Evolutionary conservation across 1,140 invertebrate species (phyloP), one percentile per base, ranked within the genome.

Genomic region (Harlomillsia oculata): DNA sequence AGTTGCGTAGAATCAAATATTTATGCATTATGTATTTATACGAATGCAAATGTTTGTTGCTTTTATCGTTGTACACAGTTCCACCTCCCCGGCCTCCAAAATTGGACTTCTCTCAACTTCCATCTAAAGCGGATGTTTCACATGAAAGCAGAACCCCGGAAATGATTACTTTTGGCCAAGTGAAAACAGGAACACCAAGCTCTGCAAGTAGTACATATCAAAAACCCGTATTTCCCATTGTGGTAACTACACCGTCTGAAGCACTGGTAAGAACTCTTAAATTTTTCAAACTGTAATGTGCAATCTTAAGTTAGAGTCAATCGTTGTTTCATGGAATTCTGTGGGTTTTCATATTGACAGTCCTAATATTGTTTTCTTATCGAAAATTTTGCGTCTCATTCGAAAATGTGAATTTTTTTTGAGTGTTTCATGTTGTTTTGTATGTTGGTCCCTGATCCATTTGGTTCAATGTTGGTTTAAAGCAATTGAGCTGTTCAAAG

Each of bases 211-310:
- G 23, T n/a, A 28, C 21, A 34, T n/a, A 21, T 37, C 32, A 55
- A 30, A 41, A 57, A 28, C 49, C 51, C 26, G 41, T 36, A 43
- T 60, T 57, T 32, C 53, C 56, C 5, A 51, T 52, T 8, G 26
- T 59, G 37, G 62, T 63, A 3, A 64, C 61, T 9, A 63, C 61
- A 18, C 60, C 64, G 13, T 63, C 60, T 14, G 64, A 66, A 58
- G 18, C 44, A 13, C 25, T 37, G 28, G 63, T 65, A 56, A 63
- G 63, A 46, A 16, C 18, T 26, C 32, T 29, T 53, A 29, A 4
- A 21, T 14, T 4, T 54, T 54, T 53, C 28, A 40, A 28, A 23
- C 20, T 13, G 39, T 41, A 18, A 23, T 41, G 16, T 20, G 3
- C 18, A 36, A 2, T 36, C 13, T 36, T 36, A 36, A 3, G 2